A percentile compares a stretch with the other conserved stretches of the same genome.
Conservation (phyloP, 2,113 vertebrate species). For the Serinus canaria region DNA sequence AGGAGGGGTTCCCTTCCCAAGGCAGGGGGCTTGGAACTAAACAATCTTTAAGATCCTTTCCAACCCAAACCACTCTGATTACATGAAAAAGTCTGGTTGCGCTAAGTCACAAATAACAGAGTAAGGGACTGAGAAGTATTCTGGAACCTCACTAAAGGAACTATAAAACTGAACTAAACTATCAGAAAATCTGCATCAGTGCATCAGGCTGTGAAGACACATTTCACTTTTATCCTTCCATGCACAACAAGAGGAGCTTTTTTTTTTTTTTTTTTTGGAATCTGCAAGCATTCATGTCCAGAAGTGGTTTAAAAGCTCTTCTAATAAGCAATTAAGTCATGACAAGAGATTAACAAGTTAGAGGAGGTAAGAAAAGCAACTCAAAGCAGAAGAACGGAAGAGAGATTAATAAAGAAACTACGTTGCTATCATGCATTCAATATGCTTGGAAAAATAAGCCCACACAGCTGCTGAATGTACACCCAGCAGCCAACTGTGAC, state of each 20-base stretch:
- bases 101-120: not conserved
- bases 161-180: not conserved
- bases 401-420: not conserved
- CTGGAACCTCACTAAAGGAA: not conserved
- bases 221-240: not conserved
- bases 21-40: not conserved
- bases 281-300: not conserved
- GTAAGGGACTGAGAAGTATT: not conserved
- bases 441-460: not conserved
- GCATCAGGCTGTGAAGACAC: not conserved
- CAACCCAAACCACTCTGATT: not conserved
- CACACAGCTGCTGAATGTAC: not conserved
- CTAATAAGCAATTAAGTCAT: not conserved
- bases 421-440: not conserved
- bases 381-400: not conserved
- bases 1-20: not conserved
- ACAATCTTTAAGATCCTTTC: not conserved
- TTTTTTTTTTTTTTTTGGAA: not conserved
- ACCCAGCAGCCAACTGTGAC: not conserved
- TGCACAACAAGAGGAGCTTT: fast-evolving
- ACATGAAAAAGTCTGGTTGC: not conserved
- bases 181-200: not conserved
- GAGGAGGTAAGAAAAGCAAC: not conserved
- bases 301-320: not conserved
- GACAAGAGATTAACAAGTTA: not conserved